phyloP scores from a whole-genome alignment of 2,113 vertebrate genomes.

The Embiotoca jacksoni region DNA sequence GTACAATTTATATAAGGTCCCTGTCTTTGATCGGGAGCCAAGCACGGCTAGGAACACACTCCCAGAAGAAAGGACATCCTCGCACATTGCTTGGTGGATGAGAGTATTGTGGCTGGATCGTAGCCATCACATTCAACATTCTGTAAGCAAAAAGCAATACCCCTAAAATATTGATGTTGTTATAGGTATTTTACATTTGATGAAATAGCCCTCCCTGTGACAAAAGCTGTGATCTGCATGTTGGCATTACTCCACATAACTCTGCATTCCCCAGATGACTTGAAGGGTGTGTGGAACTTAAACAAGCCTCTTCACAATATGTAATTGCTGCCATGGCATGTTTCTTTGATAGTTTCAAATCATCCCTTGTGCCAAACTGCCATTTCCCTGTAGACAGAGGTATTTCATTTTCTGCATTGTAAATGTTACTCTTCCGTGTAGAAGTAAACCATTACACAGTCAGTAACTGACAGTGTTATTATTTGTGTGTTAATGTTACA shows the following conservation, averaged over 20 bases:
- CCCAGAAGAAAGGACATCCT: neutral
- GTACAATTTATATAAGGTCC: neutral
- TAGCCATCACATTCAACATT: neutral
- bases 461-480: neutral
- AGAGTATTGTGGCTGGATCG: neutral
- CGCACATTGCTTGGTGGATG: neutral
- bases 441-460: neutral
- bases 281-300: neutral
- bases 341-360: constrained; percentile 4
- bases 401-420: neutral
- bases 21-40: neutral
- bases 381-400: neutral
- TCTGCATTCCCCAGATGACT: neutral
- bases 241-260: neutral
- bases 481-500: too few species aligned
- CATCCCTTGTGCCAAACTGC: neutral
- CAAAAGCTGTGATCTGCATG: constrained; percentile 7
- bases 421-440: neutral
- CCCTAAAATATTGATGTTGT: too few species aligned
- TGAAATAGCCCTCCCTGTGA: too few species aligned
- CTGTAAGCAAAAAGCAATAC: too few species aligned
- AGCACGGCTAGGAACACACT: neutral
- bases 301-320: neutral
- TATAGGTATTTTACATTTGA: too few species aligned
- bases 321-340: neutral